Conservation (phyloP, 2,113 vertebrate species). For the Psophia crepitans region DNA sequence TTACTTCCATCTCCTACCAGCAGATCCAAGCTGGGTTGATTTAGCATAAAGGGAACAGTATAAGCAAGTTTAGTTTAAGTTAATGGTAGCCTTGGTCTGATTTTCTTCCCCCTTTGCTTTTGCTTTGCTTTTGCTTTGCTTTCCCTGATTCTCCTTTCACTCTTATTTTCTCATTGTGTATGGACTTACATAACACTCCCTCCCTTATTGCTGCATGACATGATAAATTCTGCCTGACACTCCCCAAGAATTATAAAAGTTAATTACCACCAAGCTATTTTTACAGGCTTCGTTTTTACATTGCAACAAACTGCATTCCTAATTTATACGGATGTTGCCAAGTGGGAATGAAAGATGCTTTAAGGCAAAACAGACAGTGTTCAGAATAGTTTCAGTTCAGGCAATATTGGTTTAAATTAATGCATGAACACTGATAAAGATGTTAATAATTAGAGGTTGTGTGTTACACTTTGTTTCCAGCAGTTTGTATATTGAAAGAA, state of each 20-base stretch:
- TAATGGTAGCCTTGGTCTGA: not conserved
- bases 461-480: slow-evolving; percentile 26
- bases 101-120: not conserved
- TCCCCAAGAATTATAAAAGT: slow-evolving; percentile 17
- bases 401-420: slow-evolving; percentile 6
- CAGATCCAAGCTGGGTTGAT: not conserved
- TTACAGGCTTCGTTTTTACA: slow-evolving; percentile 32
- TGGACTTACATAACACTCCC: not conserved
- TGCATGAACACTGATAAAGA: slow-evolving; percentile 33
- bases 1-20: not conserved
- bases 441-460: slow-evolving; percentile 54
- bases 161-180: not conserved
- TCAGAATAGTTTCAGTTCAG: slow-evolving; percentile 14
- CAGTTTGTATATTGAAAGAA: not conserved
- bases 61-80: not conserved
- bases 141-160: not conserved
- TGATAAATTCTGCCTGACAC: slow-evolving; percentile 54
- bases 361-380: slow-evolving; percentile 49
- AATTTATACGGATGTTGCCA: slow-evolving; percentile 35
- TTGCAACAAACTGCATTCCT: not conserved
- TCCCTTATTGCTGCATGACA: not conserved
- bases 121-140: too few relatives aligned
- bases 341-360: slow-evolving; percentile 42
- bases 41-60: not conserved
- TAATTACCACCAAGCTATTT: slow-evolving; percentile 32